Evolutionary conservation across 2,888 invertebrate genomes (phyloP), one percentile per base, ranked within the genome.

Genomic region (Leptarthrus brevirostris): DNA sequence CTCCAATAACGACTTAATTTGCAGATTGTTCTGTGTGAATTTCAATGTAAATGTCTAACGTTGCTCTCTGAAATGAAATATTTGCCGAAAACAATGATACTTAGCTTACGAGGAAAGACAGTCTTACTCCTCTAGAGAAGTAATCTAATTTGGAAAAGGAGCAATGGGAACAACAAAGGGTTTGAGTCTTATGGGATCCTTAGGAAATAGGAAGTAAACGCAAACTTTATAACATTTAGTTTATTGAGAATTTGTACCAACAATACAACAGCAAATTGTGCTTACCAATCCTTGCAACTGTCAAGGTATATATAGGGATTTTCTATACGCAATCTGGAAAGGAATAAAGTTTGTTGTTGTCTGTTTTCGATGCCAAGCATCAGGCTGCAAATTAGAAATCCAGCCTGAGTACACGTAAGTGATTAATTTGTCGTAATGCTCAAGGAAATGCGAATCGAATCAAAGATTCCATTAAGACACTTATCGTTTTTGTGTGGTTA

Each of bases 401-500:
- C 56, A 36, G 40, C 34, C 16, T 18, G 20, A 12, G 10, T 8
- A 30, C 20, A 0, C 52, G 14, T 16, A 20, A 52, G 18, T 5
- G 12, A 61, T 40, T 40, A 40, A 61, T 34, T 18, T 36, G 36
- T 18, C 61, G 36, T 30, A n/a, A 20, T 40, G 14, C 20, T 58
- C 4, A 36, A 18, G n/a, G 6, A 12, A 61, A 12, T 61, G 61
- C 22, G 61, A 20, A n/a, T 61, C 26, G 36, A 44, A 61, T 61
- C 61, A 61, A 61, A 61, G 40, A 56, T 26, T 30, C 61, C 61
- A 61, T 61, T 61, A 61, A 61, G 61, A 61, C 61, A 61, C 61
- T 61, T 40, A 8, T 36, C 20, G 18, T 8, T 12, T 2, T 44
- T 36, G 34, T 22, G 2, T 6, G 14, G 12, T 36, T 40, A 12